These are phyloP conservation scores for Hyles vespertilio DNA, from an alignment of 1,140 invertebrate genomes.

Conservation along the genomic window DNA sequence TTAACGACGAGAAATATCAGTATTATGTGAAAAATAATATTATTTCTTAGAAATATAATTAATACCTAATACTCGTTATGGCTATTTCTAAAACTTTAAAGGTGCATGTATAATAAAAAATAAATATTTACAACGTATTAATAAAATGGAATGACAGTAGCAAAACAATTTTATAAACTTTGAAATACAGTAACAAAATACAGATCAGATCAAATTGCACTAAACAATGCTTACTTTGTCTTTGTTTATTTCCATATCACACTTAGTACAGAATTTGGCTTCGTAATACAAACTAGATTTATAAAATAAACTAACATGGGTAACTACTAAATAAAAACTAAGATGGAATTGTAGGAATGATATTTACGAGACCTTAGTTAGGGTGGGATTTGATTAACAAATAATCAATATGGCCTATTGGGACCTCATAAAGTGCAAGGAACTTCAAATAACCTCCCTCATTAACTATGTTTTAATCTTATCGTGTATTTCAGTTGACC, in stretches of 20 bases:
- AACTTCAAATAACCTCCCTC: conserved; percentile 28
- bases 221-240: conserved; percentile 38
- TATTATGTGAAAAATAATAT: conserved; percentile 16
- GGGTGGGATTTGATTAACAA: conserved; percentile 43
- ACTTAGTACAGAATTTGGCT: conserved; percentile 55
- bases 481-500: conserved; percentile 66
- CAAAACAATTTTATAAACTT: conserved; percentile 55
- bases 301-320: conserved; percentile 45
- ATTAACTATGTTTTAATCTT: conserved; percentile 50
- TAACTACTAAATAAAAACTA: conserved; percentile 50
- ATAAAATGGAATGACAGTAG: conserved; percentile 50
- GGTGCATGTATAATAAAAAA: conserved; percentile 15
- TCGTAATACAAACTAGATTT: conserved; percentile 37
- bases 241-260: conserved; percentile 48
- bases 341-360: conserved; percentile 53
- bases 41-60: conserved; percentile 3
- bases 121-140: conserved; percentile 9
- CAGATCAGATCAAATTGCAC: conserved; percentile 62
- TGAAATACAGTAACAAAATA: conserved; percentile 58
- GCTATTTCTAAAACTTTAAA: conserved; percentile 18
- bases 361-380: conserved; percentile 39
- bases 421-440: conserved; percentile 16
- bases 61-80: conserved; percentile 31
- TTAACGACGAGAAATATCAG: conserved; percentile 18
- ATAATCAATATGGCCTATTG: conserved; percentile 23